Percentiles rank a stretch among this genome's conserved stretches.
phyloP scores from a whole-genome alignment of 1,140 invertebrate species.

The Delia radicum region DNA sequence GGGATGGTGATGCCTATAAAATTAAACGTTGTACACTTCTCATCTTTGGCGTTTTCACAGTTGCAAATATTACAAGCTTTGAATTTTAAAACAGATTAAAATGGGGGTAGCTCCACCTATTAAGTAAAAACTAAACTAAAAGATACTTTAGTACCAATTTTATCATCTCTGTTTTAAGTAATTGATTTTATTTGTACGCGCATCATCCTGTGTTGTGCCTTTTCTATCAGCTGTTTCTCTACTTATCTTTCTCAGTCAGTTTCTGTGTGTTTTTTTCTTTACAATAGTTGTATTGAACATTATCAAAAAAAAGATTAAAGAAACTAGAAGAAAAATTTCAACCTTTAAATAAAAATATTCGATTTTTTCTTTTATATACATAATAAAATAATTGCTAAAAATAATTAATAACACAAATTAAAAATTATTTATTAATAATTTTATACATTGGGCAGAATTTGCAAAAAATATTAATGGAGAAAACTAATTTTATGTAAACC shows the following conservation, averaged over 20 bases:
- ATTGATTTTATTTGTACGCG: too few species aligned
- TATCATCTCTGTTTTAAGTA: too few species aligned
- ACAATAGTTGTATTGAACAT: neutral
- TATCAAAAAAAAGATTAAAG: neutral
- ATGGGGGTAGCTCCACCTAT: too few species aligned
- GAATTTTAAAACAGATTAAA: too few species aligned
- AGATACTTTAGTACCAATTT: too few species aligned
- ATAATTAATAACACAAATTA: neutral
- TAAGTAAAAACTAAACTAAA: too few species aligned
- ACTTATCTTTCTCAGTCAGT: neutral
- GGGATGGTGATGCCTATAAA: too few species aligned
- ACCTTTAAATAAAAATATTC: neutral
- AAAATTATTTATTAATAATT: neutral
- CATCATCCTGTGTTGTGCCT: too few species aligned
- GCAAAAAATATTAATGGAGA: neutral
- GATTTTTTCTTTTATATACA: neutral
- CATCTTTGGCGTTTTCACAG: too few species aligned
- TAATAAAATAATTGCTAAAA: neutral
- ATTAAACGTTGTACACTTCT: too few species aligned
- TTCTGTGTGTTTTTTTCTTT: neutral
- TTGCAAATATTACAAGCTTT: too few species aligned
- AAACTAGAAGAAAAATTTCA: neutral
- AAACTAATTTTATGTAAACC: neutral
- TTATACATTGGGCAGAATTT: neutral
- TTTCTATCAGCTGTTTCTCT: neutral